Evolutionary conservation across 2,888 invertebrate species (phyloP).

Genomic region (Tetragnatha montana): DNA sequence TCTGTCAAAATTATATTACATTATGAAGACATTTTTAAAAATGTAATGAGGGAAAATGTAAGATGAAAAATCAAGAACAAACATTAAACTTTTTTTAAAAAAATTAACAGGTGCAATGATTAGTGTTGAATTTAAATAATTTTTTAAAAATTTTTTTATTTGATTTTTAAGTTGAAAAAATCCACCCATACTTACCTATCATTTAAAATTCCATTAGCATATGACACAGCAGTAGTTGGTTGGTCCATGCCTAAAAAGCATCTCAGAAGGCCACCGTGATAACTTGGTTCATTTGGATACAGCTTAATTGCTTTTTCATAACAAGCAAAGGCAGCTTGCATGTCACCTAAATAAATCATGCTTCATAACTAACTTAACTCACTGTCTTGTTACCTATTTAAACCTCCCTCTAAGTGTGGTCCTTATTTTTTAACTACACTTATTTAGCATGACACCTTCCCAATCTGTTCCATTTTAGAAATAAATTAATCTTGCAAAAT

Average conservation of each 20-base stretch:
- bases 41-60: background rate
- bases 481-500: no score
- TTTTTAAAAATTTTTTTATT: background rate
- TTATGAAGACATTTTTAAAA: background rate
- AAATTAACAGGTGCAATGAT: background rate
- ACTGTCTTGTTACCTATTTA: no score
- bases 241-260: constrained; percentile 92
- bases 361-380: background rate
- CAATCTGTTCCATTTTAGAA: no score
- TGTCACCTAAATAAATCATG: constrained; percentile 75
- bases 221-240: constrained; percentile 75
- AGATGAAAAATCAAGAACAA: no score
- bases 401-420: no score
- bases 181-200: constrained; percentile 33
- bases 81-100: no score
- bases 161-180: background rate
- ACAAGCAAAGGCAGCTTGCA: constrained; percentile 87
- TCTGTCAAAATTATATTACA: constrained; percentile 25
- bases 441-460: no score
- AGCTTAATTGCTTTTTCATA: constrained; percentile 88
- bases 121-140: background rate
- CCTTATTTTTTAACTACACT: no score
- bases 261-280: constrained; percentile 85
- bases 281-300: constrained; percentile 75
- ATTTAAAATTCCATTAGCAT: constrained; percentile 70